A percentile compares a stretch with the other conserved stretches of the same genome.
Evolutionary conservation across 1,140 invertebrate genomes (phyloP).

Genomic region (Metopolophium dirhodum): DNA sequence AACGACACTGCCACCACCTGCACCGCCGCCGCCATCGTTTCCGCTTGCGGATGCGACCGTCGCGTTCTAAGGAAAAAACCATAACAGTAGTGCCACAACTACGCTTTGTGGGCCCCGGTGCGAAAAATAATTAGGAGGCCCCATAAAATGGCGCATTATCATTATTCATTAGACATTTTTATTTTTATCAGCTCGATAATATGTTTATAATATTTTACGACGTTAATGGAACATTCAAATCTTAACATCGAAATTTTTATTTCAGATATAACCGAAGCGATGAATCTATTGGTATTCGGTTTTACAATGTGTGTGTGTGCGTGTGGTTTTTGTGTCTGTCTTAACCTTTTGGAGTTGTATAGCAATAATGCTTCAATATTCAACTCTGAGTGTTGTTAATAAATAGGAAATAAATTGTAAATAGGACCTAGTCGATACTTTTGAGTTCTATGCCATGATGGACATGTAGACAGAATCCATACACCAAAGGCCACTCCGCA

Average conservation of each 20-base stretch:
- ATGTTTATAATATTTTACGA: neutral
- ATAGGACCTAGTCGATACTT: neutral
- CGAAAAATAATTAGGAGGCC: neutral
- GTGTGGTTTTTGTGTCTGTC: neutral
- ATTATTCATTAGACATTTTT: neutral
- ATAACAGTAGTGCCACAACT: conserved; percentile 12
- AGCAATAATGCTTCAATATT: neutral
- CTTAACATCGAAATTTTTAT: neutral
- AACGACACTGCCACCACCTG: neutral
- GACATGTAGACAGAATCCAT: neutral
- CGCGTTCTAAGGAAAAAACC: conserved; percentile 3
- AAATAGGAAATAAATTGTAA: neutral
- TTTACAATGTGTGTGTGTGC: too few species aligned
- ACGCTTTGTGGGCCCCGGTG: neutral
- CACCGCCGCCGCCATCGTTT: too few species aligned
- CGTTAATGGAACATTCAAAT: neutral
- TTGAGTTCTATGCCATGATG: neutral
- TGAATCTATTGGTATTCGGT: neutral
- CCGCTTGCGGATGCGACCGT: neutral
- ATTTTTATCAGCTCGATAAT: neutral
- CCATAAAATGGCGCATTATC: neutral
- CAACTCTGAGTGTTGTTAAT: neutral
- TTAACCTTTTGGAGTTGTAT: neutral
- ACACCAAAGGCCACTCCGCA: neutral
- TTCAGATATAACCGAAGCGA: neutral